These are phyloP conservation scores for Polypterus senegalus DNA, from an alignment of 2,113 vertebrate species.

Conservation along the genomic window DNA sequence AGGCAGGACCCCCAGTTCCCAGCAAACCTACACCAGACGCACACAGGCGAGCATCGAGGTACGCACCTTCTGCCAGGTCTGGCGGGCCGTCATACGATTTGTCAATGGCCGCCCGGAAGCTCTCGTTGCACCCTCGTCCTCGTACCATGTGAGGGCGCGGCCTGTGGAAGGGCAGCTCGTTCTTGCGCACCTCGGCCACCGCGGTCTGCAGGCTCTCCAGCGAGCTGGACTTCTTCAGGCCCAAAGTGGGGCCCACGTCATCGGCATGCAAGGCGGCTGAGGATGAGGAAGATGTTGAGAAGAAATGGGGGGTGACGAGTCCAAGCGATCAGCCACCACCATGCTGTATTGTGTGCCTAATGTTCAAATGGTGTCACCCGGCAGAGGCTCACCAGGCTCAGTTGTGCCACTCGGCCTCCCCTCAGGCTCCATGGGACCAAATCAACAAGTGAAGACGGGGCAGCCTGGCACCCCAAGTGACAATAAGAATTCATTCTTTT, in stretches of 20 bases:
- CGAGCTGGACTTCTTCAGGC: slow-evolving; percentile 94
- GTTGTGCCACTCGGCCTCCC: too few relatives aligned
- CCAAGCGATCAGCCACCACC: too few relatives aligned
- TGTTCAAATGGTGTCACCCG: too few relatives aligned
- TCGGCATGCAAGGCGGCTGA: slow-evolving; percentile 38
- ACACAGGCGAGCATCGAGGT: background rate
- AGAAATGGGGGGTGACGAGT: slow-evolving; percentile 7
- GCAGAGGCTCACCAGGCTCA: too few relatives aligned
- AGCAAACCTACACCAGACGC: too few relatives aligned
- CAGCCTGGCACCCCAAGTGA: too few relatives aligned
- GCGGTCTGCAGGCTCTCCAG: slow-evolving; percentile 94
- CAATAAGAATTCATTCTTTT: too few relatives aligned
- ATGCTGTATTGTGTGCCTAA: too few relatives aligned
- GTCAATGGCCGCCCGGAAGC: slow-evolving; percentile 93
- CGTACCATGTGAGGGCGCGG: slow-evolving; percentile 85
- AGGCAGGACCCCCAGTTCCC: too few relatives aligned
- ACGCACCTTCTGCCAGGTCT: slow-evolving; percentile 72
- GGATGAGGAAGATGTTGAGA: slow-evolving; percentile 4
- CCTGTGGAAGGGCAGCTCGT: slow-evolving; percentile 81
- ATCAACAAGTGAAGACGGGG: too few relatives aligned
- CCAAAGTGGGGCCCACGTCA: slow-evolving; percentile 82
- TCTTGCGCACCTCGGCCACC: slow-evolving; percentile 81
- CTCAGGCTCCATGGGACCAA: too few relatives aligned
- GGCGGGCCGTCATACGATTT: slow-evolving; percentile 92
- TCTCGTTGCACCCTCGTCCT: slow-evolving; percentile 90